phyloP scores from a whole-genome alignment of 2,113 vertebrate genomes.

The Glareola pratincola region DNA sequence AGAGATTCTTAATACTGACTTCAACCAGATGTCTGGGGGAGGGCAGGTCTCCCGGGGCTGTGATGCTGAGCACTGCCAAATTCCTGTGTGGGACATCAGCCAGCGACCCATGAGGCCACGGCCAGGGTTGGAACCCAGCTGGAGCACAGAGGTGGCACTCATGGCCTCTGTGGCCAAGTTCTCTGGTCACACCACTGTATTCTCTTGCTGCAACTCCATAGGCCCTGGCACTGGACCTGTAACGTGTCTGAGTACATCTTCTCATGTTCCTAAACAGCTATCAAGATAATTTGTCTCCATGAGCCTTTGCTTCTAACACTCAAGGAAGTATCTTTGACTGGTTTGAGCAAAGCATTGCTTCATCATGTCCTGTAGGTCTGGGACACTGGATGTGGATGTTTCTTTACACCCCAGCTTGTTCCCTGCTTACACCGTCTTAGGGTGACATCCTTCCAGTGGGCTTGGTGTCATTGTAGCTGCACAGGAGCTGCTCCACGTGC shows the following conservation, averaged over 20 bases:
- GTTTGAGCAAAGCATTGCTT: neutral
- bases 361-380: neutral
- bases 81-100: neutral
- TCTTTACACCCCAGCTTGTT: neutral
- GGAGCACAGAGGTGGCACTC: neutral
- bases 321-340: neutral
- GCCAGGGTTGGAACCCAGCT: neutral
- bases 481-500: neutral
- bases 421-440: fast-evolving
- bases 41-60: neutral
- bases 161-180: neutral
- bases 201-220: fast-evolving
- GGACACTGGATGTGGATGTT: neutral
- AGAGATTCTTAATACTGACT: neutral
- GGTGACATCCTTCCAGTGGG: neutral
- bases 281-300: neutral
- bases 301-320: neutral
- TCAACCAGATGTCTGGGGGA: neutral
- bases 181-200: fast-evolving
- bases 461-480: neutral
- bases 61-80: neutral
- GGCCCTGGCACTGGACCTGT: neutral
- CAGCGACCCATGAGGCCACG: fast-evolving
- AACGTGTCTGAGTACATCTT: fast-evolving
- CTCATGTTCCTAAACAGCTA: neutral